phyloP scores from a whole-genome alignment of 2,113 vertebrate species.

The mouse (Mus musculus) region DNA sequence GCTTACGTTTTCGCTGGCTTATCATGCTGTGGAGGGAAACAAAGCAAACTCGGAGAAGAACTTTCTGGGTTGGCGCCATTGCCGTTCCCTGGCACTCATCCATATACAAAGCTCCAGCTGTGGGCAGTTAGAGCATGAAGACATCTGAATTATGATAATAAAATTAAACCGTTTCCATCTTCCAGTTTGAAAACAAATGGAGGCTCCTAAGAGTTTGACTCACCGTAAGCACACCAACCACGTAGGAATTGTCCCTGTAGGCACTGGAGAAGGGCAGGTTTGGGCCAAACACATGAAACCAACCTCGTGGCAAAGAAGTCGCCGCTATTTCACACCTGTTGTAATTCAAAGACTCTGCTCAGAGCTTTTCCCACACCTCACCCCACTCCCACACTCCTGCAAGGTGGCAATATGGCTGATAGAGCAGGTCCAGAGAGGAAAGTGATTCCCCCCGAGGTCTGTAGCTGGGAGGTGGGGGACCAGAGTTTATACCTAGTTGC shows the following conservation, averaged over 20 bases:
- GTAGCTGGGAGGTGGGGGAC: rapidly evolving
- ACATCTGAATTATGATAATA: not conserved
- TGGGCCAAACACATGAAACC: not conserved
- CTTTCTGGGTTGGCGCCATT: not conserved
- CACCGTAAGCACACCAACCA: not conserved
- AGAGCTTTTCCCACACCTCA: no score
- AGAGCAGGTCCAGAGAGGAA: not conserved
- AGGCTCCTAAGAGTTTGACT: not conserved
- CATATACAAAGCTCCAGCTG: not conserved
- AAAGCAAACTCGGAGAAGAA: not conserved
- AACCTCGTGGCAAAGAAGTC: not conserved
- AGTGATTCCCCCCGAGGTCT: not conserved
- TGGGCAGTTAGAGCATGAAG: not conserved
- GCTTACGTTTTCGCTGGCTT: not conserved
- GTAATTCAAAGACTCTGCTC: not conserved
- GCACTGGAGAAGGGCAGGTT: not conserved
- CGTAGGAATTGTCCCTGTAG: not conserved
- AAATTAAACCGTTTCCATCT: not conserved
- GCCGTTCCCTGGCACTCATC: not conserved
- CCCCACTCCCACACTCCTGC: not conserved
- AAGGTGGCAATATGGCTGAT: not conserved
- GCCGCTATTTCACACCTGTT: not conserved
- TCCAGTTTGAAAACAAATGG: not conserved
- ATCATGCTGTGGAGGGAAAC: not conserved
- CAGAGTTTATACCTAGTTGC: not conserved